Evolutionary conservation across 2,113 vertebrate genomes (phyloP).

Genomic region (Nesoenas mayeri): DNA sequence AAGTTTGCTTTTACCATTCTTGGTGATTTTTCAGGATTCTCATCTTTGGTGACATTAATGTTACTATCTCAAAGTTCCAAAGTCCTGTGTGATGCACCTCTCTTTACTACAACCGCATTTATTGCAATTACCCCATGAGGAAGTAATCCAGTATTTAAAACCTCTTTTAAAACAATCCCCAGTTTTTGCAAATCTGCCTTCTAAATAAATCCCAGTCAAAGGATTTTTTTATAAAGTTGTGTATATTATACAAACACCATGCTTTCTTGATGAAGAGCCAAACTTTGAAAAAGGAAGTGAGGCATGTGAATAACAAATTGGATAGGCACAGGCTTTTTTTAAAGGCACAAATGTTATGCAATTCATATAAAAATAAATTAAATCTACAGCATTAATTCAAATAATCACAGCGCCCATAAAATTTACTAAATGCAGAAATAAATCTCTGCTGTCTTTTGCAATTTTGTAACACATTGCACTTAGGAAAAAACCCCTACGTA

Average conservation of each 20-base stretch:
- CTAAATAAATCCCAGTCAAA: conserved; percentile 55
- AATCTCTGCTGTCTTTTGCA: conserved; percentile 72
- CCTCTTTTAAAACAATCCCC: conserved; percentile 25
- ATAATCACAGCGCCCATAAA: conserved; percentile 73
- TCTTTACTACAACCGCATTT: conserved; percentile 58
- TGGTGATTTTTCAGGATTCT: conserved; percentile 41
- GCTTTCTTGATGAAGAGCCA: conserved; percentile 47
- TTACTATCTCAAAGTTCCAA: neutral
- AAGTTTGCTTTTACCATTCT: conserved; percentile 1
- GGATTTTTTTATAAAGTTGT: conserved; percentile 49
- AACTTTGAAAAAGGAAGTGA: conserved; percentile 59
- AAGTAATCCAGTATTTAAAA: conserved; percentile 60
- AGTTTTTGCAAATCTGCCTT: conserved; percentile 56
- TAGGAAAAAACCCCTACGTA: conserved; percentile 45
- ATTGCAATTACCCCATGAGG: conserved; percentile 63
- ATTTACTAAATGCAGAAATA: conserved; percentile 74
- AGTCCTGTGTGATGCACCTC: conserved; percentile 12
- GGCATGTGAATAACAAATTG: conserved; percentile 66
- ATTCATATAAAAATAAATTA: conserved; percentile 82
- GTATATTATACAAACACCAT: conserved; percentile 49
- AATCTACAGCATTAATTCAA: conserved; percentile 78
- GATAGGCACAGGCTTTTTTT: conserved; percentile 74
- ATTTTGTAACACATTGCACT: conserved; percentile 83
- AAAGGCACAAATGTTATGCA: conserved; percentile 87
- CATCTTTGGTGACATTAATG: conserved; percentile 58